Conservation (phyloP, 2,888 invertebrate genomes). For the Helicoverpa assulta region DNA sequence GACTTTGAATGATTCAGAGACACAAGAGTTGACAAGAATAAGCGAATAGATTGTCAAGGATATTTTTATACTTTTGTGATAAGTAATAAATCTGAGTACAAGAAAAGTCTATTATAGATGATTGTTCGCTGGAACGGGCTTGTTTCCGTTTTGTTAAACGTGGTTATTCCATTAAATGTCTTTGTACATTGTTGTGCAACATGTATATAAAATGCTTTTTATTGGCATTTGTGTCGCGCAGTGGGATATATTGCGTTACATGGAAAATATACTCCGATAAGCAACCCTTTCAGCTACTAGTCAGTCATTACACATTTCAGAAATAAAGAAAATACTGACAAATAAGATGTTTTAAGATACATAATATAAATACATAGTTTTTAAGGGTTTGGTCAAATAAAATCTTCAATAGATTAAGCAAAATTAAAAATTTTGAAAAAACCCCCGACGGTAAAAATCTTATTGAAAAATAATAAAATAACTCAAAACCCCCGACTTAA, state of each 20-base stretch:
- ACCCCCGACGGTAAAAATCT: too few species aligned
- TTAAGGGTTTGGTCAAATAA: too few species aligned
- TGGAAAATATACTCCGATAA: slow-evolving; percentile 44
- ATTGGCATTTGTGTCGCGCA: slow-evolving; percentile 59
- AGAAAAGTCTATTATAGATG: slow-evolving; percentile 72
- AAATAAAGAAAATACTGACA: too few species aligned
- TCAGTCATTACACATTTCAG: slow-evolving; percentile 13
- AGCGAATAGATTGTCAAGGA: slow-evolving; percentile 12
- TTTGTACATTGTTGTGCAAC: slow-evolving; percentile 59
- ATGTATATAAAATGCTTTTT: slow-evolving; percentile 47
- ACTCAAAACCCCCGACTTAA: too few species aligned
- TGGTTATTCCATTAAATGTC: slow-evolving; percentile 66
- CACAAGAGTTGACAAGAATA: slow-evolving; percentile 4
- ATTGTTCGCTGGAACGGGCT: slow-evolving; percentile 62
- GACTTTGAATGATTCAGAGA: slow-evolving; percentile 2
- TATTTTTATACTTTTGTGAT: slow-evolving; percentile 39
- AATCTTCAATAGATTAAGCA: too few species aligned
- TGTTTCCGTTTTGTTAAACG: slow-evolving; percentile 63
- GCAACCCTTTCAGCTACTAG: slow-evolving; percentile 18
- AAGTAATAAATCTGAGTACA: slow-evolving; percentile 59
- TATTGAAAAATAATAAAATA: too few species aligned
- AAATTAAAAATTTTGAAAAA: too few species aligned
- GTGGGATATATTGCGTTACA: slow-evolving; percentile 42
- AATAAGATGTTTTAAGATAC: too few species aligned
- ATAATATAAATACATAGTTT: too few species aligned